Base-by-base conservation (phyloP, 2,113 vertebrate genomes). In the Nannobrachium achirus region DNA sequence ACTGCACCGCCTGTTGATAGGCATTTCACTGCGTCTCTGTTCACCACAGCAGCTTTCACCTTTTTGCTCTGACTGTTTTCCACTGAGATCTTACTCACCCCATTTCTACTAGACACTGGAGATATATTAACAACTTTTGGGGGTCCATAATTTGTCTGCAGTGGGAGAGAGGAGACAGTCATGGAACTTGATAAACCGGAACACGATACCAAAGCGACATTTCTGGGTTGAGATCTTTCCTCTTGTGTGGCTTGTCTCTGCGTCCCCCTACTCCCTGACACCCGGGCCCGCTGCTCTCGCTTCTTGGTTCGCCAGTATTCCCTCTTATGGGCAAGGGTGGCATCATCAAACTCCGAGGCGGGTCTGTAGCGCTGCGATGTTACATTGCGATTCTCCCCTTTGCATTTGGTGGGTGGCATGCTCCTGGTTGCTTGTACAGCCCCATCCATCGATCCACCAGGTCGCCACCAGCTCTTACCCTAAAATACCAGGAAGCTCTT, bases 301-400 rank as follows among this genome's bases (percentile, higher is more conserved):
- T 94, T 94, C 84, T 93, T 93, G 53, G 68, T 93, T 60, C 90
- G 89, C 92, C 93, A 94, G 75, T 94, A 94, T 63, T 93, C 90
- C 66, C 93, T 88, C 75, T 93, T 94, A 39, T 88, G 86, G n/a
- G 88, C 89, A 0, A 93, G 86, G 0, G 89, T 89, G 74, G 76
- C 85, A 7, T 93, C 86, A 11, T 93, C 92, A 3, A 82, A 92
- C 44, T 90, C 78, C 0, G 90, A 80, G 8, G 85, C 90, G 1
- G 91, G 89, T 10, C 83, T 80, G 75, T 92, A 91, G 44, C 80
- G 91, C 19, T 86, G 88, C 51, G 79, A 71, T 8, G 19, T n/a
- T 0, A 76, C 52, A 19, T 72, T 71, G 16, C 25, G 50, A 10
- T 33, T 56, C 15, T 11, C 59, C 13, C 66, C 74, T 78, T 83